phyloP scores from a whole-genome alignment of 1,140 invertebrate species.

The Drosophila rufa region DNA sequence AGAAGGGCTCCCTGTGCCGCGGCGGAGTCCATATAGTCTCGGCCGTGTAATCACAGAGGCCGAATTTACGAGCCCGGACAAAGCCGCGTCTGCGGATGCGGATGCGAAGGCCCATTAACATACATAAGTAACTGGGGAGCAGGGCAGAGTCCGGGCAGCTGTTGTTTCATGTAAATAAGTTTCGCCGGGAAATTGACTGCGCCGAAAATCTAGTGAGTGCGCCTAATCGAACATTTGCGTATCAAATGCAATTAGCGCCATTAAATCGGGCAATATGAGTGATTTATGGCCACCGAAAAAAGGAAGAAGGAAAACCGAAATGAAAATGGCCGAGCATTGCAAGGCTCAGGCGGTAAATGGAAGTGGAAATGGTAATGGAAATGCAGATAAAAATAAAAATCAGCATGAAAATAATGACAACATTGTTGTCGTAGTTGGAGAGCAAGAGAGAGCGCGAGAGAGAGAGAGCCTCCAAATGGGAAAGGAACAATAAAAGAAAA shows the following conservation, averaged over 20 bases:
- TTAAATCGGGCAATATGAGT: slow-evolving; percentile 75
- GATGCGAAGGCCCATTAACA: slow-evolving; percentile 39
- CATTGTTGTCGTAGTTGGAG: slow-evolving; percentile 48
- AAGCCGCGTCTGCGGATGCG: slow-evolving; percentile 7
- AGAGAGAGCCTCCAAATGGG: slow-evolving; percentile 34
- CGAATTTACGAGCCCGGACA: slow-evolving; percentile 39
- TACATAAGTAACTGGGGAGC: slow-evolving; percentile 47
- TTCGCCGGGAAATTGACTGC: slow-evolving; percentile 27
- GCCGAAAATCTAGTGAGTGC: slow-evolving; percentile 26
- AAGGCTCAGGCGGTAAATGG: slow-evolving; percentile 37
- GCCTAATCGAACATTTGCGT: slow-evolving; percentile 74
- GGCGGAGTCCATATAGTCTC: slow-evolving; percentile 28
- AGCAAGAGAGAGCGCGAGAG: not conserved
- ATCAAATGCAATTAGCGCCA: slow-evolving; percentile 77
- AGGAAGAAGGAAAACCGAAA: slow-evolving; percentile 7
- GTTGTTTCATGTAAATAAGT: slow-evolving; percentile 54
- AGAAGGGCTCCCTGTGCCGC: slow-evolving; percentile 12
- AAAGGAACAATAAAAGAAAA: slow-evolving; percentile 81
- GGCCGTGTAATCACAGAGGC: slow-evolving; percentile 55
- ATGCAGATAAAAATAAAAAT: slow-evolving; percentile 84
- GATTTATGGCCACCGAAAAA: slow-evolving; percentile 62
- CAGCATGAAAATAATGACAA: slow-evolving; percentile 82
- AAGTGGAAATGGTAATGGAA: slow-evolving; percentile 80
- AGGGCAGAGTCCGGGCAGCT: slow-evolving; percentile 29
- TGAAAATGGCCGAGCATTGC: slow-evolving; percentile 38